Percentiles rank a stretch among this genome's conserved stretches.
Evolutionary conservation across 2,113 vertebrate genomes (phyloP).

Genomic region (Porphyrio hochstetteri): DNA sequence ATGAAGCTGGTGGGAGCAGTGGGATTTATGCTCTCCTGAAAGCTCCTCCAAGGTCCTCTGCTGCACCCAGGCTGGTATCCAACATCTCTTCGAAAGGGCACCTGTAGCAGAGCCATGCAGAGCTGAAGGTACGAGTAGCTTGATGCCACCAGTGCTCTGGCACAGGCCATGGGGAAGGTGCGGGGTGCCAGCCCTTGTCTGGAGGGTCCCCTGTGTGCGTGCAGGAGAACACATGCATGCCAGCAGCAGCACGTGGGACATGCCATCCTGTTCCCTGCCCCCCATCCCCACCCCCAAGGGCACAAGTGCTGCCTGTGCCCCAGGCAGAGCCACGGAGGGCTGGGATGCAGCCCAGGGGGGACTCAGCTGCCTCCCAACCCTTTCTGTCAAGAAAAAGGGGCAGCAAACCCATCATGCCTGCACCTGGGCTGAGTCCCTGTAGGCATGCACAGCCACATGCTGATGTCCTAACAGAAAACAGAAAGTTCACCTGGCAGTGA

Average conservation of each 20-base stretch:
- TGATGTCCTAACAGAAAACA: fast-evolving
- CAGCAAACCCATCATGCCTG: fast-evolving
- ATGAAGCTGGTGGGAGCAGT: neutral
- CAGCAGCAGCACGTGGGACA: neutral
- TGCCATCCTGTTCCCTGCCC: fast-evolving
- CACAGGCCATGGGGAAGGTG: neutral
- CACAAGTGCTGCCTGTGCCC: too few species aligned
- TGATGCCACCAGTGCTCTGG: neutral
- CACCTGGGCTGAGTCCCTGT: neutral
- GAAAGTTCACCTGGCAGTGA: neutral
- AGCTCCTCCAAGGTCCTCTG: neutral
- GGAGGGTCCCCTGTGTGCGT: fast-evolving
- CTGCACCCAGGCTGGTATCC: fast-evolving
- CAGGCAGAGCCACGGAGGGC: neutral
- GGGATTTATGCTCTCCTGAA: neutral
- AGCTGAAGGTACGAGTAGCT: neutral
- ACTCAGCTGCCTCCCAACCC: neutral
- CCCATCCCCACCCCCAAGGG: neutral
- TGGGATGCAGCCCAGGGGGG: too few species aligned
- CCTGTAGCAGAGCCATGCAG: too few species aligned
- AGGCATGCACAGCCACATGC: fast-evolving
- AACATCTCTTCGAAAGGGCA: fast-evolving
- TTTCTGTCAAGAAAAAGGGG: neutral
- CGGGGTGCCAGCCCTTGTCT: neutral
- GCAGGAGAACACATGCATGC: neutral